A percentile compares a stretch with the other conserved stretches of the same genome.
Evolutionary conservation across 1,140 invertebrate genomes (phyloP).

Genomic region (Bombus confusus): DNA sequence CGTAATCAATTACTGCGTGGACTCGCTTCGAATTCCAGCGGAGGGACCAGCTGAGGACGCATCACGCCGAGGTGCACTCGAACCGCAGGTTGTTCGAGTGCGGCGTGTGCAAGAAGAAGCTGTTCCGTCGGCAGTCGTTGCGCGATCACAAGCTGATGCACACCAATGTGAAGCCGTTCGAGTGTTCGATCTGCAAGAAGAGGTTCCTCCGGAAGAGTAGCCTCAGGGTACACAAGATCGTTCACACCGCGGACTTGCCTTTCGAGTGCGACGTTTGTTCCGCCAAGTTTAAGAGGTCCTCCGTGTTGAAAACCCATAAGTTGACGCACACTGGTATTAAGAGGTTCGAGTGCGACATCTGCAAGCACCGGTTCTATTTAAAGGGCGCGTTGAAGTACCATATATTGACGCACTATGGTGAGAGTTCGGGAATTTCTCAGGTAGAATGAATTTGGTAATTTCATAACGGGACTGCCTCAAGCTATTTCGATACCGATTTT

Average conservation of each 20-base stretch:
- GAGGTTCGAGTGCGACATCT: constrained; percentile 64
- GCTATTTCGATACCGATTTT: too few relatives aligned
- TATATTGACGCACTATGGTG: constrained; percentile 60
- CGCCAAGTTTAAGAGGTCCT: constrained; percentile 60
- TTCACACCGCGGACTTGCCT: constrained; percentile 57
- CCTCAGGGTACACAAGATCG: constrained; percentile 57
- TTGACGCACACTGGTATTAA: constrained; percentile 58
- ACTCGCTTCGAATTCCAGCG: constrained; percentile 22
- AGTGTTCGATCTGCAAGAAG: constrained; percentile 59
- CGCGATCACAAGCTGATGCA: constrained; percentile 55
- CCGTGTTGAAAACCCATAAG: constrained; percentile 60
- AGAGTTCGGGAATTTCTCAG: background rate
- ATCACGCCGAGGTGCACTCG: constrained; percentile 17
- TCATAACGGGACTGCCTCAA: background rate
- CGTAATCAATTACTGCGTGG: constrained; percentile 10
- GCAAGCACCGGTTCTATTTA: constrained; percentile 59
- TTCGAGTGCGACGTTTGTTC: constrained; percentile 51
- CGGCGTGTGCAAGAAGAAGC: constrained; percentile 55
- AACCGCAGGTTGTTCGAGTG: constrained; percentile 42
- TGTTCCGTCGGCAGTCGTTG: constrained; percentile 38
- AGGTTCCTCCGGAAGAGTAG: constrained; percentile 50
- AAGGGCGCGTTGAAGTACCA: constrained; percentile 62
- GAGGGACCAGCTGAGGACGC: constrained; percentile 18
- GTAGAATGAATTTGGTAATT: background rate
- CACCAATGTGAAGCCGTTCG: constrained; percentile 56